A percentile compares a stretch with the other conserved stretches of the same genome.
Conservation (phyloP, 2,797 vertebrate genomes). For the Sebastes steindachneri region DNA sequence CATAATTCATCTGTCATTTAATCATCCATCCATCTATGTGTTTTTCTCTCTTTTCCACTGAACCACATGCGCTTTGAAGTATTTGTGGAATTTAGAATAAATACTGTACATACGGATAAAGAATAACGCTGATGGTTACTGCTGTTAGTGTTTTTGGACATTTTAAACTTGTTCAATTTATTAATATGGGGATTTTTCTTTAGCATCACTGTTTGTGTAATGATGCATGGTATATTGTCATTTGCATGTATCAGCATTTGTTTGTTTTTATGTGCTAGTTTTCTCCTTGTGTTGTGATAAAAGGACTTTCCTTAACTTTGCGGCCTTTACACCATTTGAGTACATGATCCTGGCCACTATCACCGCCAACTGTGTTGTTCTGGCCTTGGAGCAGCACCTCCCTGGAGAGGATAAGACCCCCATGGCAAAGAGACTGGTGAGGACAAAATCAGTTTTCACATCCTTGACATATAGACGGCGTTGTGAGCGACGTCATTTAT, state of each 20-base stretch:
- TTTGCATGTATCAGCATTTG: not conserved
- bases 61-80: not conserved
- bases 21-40: slow-evolving; percentile 39
- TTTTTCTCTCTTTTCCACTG: not conserved
- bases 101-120: not conserved
- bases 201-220: not conserved
- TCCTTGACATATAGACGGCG: not conserved
- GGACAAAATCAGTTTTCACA: slow-evolving; percentile 45
- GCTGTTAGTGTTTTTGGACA: not conserved
- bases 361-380: slow-evolving; percentile 97
- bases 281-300: not conserved
- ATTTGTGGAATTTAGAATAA: not conserved
- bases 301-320: slow-evolving; percentile 85
- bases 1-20: slow-evolving; percentile 68
- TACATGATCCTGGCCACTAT: slow-evolving; percentile 99
- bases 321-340: slow-evolving; percentile 91
- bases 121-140: not conserved
- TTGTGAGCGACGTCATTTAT: not conserved
- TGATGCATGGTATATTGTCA: not conserved
- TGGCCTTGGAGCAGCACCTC: slow-evolving; percentile 97
- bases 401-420: slow-evolving; percentile 98
- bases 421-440: slow-evolving; percentile 97
- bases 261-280: not conserved
- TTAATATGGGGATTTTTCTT: not conserved
- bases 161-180: not conserved